A percentile compares a stretch with the other conserved stretches of the same genome.
phyloP scores from a whole-genome alignment of 2,797 vertebrate genomes.

The Otus scops region DNA sequence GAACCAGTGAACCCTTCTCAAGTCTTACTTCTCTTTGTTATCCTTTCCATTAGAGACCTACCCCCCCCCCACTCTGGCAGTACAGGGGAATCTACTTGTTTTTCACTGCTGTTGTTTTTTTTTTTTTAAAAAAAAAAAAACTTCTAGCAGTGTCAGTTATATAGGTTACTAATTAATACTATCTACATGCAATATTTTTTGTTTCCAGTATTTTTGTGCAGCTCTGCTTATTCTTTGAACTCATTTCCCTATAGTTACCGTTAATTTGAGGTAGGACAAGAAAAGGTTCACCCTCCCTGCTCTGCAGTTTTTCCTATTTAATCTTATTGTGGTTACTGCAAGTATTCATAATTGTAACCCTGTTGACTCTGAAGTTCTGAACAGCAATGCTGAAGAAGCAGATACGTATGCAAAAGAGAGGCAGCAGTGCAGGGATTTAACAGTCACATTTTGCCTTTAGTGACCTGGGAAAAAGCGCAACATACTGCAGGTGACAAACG shows the following conservation, averaged over 20 bases:
- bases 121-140: not conserved
- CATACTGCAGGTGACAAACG: not conserved
- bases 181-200: not conserved
- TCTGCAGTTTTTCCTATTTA: not conserved
- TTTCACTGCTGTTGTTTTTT: not conserved
- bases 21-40: no score
- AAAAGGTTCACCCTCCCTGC: not conserved
- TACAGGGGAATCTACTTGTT: not conserved
- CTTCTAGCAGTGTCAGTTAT: not conserved
- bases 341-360: not conserved
- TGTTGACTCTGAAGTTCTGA: not conserved
- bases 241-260: not conserved
- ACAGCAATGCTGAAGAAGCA: accelerated
- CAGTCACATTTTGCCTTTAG: not conserved
- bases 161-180: not conserved
- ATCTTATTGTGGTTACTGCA: not conserved
- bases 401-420: not conserved
- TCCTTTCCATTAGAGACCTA: no score
- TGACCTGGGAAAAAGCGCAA: not conserved
- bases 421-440: not conserved
- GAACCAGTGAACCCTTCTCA: no score
- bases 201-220: not conserved
- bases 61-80: not conserved
- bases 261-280: not conserved
- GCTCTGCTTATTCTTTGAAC: not conserved